Evolutionary conservation across 2,888 invertebrate species (phyloP), one percentile per base, ranked within the genome.

Genomic region (Polyommatus iphigenia): DNA sequence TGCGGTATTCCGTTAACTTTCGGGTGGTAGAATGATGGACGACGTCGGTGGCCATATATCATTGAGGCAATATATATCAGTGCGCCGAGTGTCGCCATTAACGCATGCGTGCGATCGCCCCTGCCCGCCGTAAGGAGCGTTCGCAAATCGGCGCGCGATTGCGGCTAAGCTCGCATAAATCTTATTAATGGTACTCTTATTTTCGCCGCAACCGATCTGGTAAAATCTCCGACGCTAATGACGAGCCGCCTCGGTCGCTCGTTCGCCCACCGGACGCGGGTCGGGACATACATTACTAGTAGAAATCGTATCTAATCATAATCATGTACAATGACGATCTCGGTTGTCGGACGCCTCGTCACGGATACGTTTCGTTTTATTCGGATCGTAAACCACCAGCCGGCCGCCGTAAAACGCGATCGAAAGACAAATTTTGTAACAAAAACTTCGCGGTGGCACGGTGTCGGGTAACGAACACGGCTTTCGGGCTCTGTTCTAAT

Each of bases 11-110:
- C 88, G 87, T 92, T 93, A 91, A 93, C 92, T 93, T 93, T 93
- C 91, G 93, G 93, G 93, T 93, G 93, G 93, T 93, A 91, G 92
- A 85, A 92, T 93, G 93, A 93, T 93, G 91, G 85, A 93, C 91
- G 93, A 91, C 87, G 89, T 87, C 89, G 87, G 87, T 89, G 91
- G 89, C 86, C 89, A 90, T 94, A 93, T 93, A 94, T 94, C 93
- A 94, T 91, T 91, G 90, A 86, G 85, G 92, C 89, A 91, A 92
- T 93, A 93, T 93, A 93, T 93, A 92, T 93, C 88, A 85, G 85
- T 83, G 90, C 91, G 93, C 83, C 88, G 93, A 93, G 91, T 93
- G 93, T 93, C 93, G 91, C 93, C 93, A 93, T 93, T 93, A 93
- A 90, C 93, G 92, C 92, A 88, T 88, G 90, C 89, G 88, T 85